Evolutionary conservation across 64 coral and sea anemone genomes (phyloP), one percentile per base, ranked within the genome.

Genomic region (Dendrophyllia cribrosa): DNA sequence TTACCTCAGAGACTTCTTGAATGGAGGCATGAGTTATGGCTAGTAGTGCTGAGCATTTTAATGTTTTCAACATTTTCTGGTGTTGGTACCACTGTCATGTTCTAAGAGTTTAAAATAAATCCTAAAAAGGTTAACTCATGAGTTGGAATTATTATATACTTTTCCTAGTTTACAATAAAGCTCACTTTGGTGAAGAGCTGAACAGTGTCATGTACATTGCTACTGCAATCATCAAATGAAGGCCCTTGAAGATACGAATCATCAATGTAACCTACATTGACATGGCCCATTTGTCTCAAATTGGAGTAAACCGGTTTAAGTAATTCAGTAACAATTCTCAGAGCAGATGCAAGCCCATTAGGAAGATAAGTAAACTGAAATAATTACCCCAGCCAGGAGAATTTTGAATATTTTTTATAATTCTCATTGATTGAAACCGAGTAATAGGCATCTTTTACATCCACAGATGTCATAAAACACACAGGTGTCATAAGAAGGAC

Each of bases 191-290:
- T 77, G 22, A 46, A 77, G 34, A 77, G 75, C 7, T 77, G 46
- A 25, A 49, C 46, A n/a, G 75, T 77, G 75, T 49, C 52, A 19
- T 16, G 46, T 10, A 77, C 52, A 77, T 77, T 77, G 11, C 46
- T 77, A 77, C 16, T 77, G 75, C 52, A 77, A 7, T 77, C 75
- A 49, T 77, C 75, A 51, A 77, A 51, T 51, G 75, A 51, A 43
- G 46, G 58, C 24, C n/a, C 79, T 63, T 83, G 53, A 12, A 43
- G 63, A 43, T 74, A 76, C 15, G 22, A 88, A 88, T 77, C 73
- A 78, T 89, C 72, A 61, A 64, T 89, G 44, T 89, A 76, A 5
- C 69, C 51, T 13, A 88, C 86, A 88, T 58, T 75, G 13, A 55
- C 47, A 55, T 74, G 53, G 13, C n/a, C 83, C 43, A 25, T 44